Evolutionary conservation across 2,113 vertebrate species (phyloP), one percentile per base, ranked within the genome.

Genomic region (Sardina pilchardus): DNA sequence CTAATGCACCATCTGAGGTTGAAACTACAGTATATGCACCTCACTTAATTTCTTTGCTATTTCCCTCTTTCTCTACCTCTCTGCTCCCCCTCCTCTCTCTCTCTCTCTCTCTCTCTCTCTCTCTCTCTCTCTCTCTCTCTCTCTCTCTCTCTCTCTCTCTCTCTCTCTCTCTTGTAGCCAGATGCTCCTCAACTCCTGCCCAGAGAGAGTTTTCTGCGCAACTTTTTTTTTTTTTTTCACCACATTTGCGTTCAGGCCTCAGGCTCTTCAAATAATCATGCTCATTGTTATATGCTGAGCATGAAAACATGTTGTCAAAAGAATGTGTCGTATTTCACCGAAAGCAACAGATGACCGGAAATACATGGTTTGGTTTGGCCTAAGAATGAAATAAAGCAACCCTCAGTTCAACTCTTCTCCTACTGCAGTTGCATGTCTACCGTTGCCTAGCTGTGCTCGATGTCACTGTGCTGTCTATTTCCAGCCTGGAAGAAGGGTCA

Each of bases 391-490:
- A 34, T 4, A 17, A 59, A 21, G 53, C 16, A 78, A n/a, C n/a
- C n/a, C n/a, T 39, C 34, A 6, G 71, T 34, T 36, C 9, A 78
- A 78, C 71, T 12, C 6, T 36, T 3, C 4, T 12, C 6, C 26
- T 78, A 36, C 30, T 78, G 30, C 30, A 78, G 71, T 36, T 78
- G 71, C 26, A 78, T 36, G 71, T 36, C 34, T 36, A 34, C 39
- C 12, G 16, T 10, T 78, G 71, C 26, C 71, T 30, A 26, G 12
- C 19, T 81, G 43, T 78, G 45, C 36, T 47, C 81, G 56, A 81
- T 85, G 82, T 88, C 80, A 83, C 6, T 47, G 71, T 78, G 85
- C 85, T 82, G 85, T 81, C 56, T 71, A 53, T 59, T 67, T 85
- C 59, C 12, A 85, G 81, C 43, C 80, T 84, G 21, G 14, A 84